Conservation (phyloP, 2,113 vertebrate genomes). For the Psephotus haematonotus region DNA sequence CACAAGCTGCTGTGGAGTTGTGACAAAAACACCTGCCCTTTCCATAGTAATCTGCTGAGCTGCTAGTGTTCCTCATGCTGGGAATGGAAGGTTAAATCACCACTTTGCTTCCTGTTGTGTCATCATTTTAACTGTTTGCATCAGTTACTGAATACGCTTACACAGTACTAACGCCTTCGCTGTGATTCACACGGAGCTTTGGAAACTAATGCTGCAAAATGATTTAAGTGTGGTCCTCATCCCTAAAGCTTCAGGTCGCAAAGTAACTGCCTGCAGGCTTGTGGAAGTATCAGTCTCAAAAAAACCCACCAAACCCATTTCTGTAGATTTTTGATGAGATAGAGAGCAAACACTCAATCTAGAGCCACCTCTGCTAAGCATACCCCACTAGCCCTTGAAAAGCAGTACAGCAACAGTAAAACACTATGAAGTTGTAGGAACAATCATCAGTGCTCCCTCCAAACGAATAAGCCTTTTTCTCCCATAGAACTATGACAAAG, state of each 20-base stretch:
- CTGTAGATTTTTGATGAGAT: neutral
- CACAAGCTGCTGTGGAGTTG: neutral
- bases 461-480: neutral
- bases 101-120: constrained; percentile 37
- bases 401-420: neutral
- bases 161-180: neutral
- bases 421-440: neutral
- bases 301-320: neutral
- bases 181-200: neutral
- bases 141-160: neutral
- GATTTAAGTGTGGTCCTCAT: neutral
- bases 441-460: neutral
- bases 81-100: neutral
- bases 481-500: neutral
- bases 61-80: neutral
- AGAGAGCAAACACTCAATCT: neutral
- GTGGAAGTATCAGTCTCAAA: neutral
- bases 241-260: neutral
- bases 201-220: neutral
- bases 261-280: neutral
- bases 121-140: neutral
- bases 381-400: neutral
- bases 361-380: neutral
- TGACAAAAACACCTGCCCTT: neutral
- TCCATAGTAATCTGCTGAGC: neutral